phyloP scores from a whole-genome alignment of 2,888 invertebrate species.

The Rhamphomyia laevipes region DNA sequence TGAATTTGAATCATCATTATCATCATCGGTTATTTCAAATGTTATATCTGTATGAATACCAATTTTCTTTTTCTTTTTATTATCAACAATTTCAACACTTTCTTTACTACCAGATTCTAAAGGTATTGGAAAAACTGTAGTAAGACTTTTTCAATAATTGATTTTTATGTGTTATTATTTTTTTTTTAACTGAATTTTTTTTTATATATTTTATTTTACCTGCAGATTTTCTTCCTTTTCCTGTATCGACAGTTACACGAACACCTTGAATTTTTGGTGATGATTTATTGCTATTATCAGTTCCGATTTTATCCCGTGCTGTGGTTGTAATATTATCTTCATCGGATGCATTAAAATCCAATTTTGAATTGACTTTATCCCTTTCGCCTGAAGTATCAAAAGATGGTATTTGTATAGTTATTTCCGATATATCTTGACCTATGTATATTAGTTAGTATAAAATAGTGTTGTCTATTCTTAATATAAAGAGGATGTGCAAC shows the following conservation, averaged over 20 bases:
- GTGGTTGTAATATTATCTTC: constrained; percentile 21
- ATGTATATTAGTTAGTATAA: too few species aligned
- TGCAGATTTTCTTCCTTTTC: constrained; percentile 24
- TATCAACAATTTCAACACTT: constrained; percentile 35
- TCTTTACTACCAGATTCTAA: constrained; percentile 30
- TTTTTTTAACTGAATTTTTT: neutral
- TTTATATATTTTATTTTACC: neutral
- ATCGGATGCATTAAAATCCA: constrained; percentile 32
- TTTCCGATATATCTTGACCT: too few species aligned
- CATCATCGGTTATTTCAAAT: constrained; percentile 34
- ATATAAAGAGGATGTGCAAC: too few species aligned
- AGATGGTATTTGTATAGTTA: too few species aligned
- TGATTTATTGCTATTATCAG: constrained; percentile 11
- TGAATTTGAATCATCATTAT: constrained; percentile 26
- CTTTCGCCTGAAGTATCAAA: constrained; percentile 25
- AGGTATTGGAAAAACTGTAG: constrained; percentile 7
- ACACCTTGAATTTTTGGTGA: constrained; percentile 38
- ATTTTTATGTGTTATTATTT: too few species aligned
- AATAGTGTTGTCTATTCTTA: too few species aligned
- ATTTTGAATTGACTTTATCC: constrained; percentile 31
- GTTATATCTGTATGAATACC: constrained; percentile 38
- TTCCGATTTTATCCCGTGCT: constrained; percentile 17
- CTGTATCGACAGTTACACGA: constrained; percentile 37
- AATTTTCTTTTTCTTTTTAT: constrained; percentile 32
- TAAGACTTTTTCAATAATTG: too few species aligned